A percentile compares a stretch with the other conserved stretches of the same genome.
Conservation (phyloP, 2,888 invertebrate genomes). For the Archips xylosteana region DNA sequence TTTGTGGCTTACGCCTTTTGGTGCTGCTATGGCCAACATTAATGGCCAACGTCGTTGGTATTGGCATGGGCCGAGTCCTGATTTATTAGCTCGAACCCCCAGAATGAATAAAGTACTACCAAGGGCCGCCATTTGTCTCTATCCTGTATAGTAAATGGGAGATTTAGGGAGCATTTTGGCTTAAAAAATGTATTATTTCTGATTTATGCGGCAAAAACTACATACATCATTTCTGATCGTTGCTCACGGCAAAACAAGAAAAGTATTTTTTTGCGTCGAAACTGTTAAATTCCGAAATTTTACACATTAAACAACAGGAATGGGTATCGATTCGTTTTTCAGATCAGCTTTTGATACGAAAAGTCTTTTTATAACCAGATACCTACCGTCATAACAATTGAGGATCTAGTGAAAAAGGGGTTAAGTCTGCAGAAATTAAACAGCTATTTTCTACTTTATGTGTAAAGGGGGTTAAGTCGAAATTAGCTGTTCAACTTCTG, state of each 20-base stretch:
- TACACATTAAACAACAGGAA: not conserved
- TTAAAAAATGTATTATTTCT: constrained; percentile 36
- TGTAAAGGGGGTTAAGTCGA: no score
- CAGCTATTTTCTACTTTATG: no score
- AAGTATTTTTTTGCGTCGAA: not conserved
- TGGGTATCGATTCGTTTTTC: no score
- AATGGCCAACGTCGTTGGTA: constrained; percentile 54
- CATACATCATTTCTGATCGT: constrained; percentile 34
- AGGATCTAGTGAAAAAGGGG: no score
- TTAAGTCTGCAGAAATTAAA: no score
- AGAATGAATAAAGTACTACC: constrained; percentile 75
- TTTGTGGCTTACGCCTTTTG: not conserved
- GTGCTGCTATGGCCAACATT: constrained; percentile 8
- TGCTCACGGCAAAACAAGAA: constrained; percentile 25
- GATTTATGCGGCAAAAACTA: constrained; percentile 30
- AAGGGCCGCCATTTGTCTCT: constrained; percentile 74
- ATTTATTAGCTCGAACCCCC: constrained; percentile 69
- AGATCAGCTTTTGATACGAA: no score
- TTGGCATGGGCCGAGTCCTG: constrained; percentile 59
- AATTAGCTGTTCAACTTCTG: no score
- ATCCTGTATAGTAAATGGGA: constrained; percentile 77
- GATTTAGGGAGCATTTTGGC: constrained; percentile 63
- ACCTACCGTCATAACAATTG: no score
- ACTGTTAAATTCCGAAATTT: not conserved
- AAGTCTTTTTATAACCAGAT: no score